Conservation (phyloP, 2,888 invertebrate species). For the Leucania comma region DNA sequence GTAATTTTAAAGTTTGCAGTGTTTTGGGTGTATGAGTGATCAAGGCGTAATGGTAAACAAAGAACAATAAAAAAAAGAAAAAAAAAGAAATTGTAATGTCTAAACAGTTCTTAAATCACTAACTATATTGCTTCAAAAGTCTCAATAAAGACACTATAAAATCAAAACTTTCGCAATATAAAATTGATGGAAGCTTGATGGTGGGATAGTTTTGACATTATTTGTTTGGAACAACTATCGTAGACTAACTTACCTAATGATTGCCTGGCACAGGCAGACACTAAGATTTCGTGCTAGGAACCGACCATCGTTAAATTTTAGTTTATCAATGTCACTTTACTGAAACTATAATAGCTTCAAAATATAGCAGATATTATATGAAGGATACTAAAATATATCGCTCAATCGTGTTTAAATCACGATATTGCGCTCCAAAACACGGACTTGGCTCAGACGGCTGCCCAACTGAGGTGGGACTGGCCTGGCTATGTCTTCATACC, state of each 20-base stretch:
- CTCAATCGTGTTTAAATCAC: too few relatives aligned
- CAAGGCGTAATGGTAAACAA: too few relatives aligned
- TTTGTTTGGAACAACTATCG: not conserved
- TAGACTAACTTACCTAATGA: not conserved
- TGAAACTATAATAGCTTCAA: not conserved
- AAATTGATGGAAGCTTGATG: not conserved
- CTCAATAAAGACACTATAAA: not conserved
- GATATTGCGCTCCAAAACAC: too few relatives aligned
- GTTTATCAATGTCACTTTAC: not conserved
- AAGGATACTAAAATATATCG: not conserved
- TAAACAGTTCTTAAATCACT: not conserved
- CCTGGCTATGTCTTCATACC: too few relatives aligned
- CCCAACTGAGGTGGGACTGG: too few relatives aligned
- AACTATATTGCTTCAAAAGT: not conserved
- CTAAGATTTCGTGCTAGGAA: slow-evolving; percentile 22
- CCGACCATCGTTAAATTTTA: not conserved
- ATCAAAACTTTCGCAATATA: not conserved
- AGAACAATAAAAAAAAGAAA: too few relatives aligned
- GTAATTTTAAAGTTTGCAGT: too few relatives aligned
- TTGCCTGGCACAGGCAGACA: slow-evolving; percentile 42
- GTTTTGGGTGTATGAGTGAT: too few relatives aligned
- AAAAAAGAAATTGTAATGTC: too few relatives aligned
- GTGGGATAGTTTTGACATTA: too few relatives aligned
- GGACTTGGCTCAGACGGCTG: too few relatives aligned
- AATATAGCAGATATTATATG: not conserved